phyloP scores from a whole-genome alignment of 2,888 invertebrate genomes.

The Chloromyia formosa region DNA sequence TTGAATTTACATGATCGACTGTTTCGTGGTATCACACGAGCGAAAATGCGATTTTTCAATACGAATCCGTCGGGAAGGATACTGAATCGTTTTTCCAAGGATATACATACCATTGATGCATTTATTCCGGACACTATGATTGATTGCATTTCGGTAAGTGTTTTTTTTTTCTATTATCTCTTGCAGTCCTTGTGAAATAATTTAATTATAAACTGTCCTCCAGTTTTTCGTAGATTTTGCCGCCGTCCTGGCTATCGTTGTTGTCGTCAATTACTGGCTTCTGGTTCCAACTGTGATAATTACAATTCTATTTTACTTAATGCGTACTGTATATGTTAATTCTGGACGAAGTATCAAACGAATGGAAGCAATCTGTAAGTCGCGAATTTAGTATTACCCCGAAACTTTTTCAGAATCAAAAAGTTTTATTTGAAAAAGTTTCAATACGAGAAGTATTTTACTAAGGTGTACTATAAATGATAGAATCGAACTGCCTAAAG shows the following conservation, averaged over 20 bases:
- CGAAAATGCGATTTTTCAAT: constrained; percentile 81
- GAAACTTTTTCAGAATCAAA: neutral
- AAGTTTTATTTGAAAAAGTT: constrained; percentile 18
- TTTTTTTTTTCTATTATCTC: constrained; percentile 29
- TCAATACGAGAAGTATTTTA: too few species aligned
- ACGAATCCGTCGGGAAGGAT: constrained; percentile 76
- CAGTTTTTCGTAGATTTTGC: constrained; percentile 61
- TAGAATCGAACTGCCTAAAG: too few species aligned
- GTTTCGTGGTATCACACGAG: constrained; percentile 77
- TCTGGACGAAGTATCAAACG: constrained; percentile 68
- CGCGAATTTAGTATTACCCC: neutral
- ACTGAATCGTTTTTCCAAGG: constrained; percentile 75
- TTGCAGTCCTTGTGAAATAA: constrained; percentile 42
- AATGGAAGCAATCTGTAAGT: constrained; percentile 63
- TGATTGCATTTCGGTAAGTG: constrained; percentile 59
- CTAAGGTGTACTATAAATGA: too few species aligned
- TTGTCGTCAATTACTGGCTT: constrained; percentile 71
- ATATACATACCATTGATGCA: constrained; percentile 68
- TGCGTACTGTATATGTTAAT: constrained; percentile 68
- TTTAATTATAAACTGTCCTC: constrained; percentile 34
- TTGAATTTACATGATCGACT: constrained; percentile 79
- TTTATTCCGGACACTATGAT: constrained; percentile 62
- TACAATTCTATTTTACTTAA: constrained; percentile 67
- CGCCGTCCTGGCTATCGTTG: constrained; percentile 71
- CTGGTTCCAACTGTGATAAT: constrained; percentile 70